Percentiles rank a stretch among this genome's conserved stretches.
These are phyloP conservation scores for Actinernus sp. DNA, from an alignment of 92 coral and sea anemone genomes.

Conservation along the genomic window DNA sequence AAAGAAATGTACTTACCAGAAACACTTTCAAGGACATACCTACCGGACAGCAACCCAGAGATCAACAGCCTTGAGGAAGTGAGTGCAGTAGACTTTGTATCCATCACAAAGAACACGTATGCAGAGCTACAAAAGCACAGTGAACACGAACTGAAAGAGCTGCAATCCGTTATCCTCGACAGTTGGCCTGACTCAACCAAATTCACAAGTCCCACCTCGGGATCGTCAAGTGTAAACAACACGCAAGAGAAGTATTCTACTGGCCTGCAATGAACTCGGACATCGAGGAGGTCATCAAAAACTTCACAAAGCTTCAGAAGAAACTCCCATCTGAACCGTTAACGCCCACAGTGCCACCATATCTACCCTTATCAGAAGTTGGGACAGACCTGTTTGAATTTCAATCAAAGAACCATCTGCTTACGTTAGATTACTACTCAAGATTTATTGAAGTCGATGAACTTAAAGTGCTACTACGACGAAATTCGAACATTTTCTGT, in stretches of 20 bases:
- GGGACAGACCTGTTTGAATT: slow-evolving; percentile 37
- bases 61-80: too few relatives aligned
- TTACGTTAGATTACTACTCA: slow-evolving; percentile 43
- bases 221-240: slow-evolving; percentile 38
- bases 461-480: too few relatives aligned
- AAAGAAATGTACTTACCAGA: slow-evolving; percentile 38
- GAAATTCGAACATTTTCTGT: too few relatives aligned
- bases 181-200: slow-evolving; percentile 40
- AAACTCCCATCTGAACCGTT: slow-evolving; percentile 21
- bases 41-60: slow-evolving; percentile 18
- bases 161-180: slow-evolving; percentile 21
- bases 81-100: too few relatives aligned
- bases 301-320: slow-evolving; percentile 27
- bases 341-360: slow-evolving; percentile 7
- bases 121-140: slow-evolving; percentile 28
- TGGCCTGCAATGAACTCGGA: too few relatives aligned
- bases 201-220: slow-evolving; percentile 46
- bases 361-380: slow-evolving; percentile 22
- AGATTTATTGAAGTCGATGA: slow-evolving; percentile 41
- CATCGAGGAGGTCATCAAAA: slow-evolving; percentile 35
- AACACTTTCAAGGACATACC: slow-evolving; percentile 29
- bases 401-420: slow-evolving; percentile 20
- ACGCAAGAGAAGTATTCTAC: slow-evolving; percentile 22
- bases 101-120: slow-evolving; percentile 37
- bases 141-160: slow-evolving; percentile 33